Evolutionary conservation across 2,113 vertebrate species (phyloP), one percentile per base, ranked within the genome.

Genomic region (Nibea coibor): DNA sequence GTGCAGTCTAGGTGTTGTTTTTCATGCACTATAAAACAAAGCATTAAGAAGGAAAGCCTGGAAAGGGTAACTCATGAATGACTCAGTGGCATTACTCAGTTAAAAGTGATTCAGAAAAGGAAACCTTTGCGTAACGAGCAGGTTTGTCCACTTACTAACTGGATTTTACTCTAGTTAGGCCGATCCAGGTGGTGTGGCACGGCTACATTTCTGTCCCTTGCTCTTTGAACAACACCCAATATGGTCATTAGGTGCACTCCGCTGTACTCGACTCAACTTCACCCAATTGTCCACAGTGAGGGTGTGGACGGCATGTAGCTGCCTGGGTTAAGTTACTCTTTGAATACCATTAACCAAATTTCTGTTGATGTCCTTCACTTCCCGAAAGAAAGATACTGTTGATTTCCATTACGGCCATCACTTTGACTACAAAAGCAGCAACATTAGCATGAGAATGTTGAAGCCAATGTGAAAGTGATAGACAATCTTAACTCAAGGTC

Each of bases 11-110:
- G 59, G 43, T 53, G 63, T 4, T 24, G 31, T 64, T 63, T 72
- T n/a, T 9, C 85, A 92, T 90, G 85, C 81, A 79, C 22, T 62
- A 59, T 4, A n/a, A 72, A 72, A 82, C n/a, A 73, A 82, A 66
- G 22, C 53, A 63, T 54, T 20, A 17, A 53, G 59, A 16, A 19
- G 42, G 20, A 71, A 76, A 66, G 62, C 14, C 14, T 64, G 54
- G 24, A 53, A 78, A 65, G 48, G 26, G 14, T 10, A 19, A 26
- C 61, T 7, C 48, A 45, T 26, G 50, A 53, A 39, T 39, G 35
- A 39, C 35, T 39, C 26, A 78, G 26, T 62, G 17, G 42, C 31
- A 47, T 8, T 42, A 24, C 4, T 28, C 39, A 26, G 50, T 72
- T 73, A 54, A 81, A 88, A 8, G 57, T 43, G 12, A 10, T 17